Evolutionary conservation across 92 coral and sea anemone species (phyloP).

Genomic region (Zoanthus gigantus): DNA sequence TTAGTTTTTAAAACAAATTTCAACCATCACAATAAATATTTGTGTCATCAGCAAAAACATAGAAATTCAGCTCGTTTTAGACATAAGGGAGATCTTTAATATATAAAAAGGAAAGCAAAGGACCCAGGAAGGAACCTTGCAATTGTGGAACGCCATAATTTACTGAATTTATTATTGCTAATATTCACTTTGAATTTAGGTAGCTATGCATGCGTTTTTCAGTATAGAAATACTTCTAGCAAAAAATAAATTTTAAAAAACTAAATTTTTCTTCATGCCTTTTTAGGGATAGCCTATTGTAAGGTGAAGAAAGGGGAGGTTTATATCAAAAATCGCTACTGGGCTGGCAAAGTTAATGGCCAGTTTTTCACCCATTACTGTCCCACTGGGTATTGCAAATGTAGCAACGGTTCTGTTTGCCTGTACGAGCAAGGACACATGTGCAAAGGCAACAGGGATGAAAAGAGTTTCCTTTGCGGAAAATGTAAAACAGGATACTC

Average conservation of each 20-base stretch:
- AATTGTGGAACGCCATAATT: no score
- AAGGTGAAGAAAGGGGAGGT: constrained; percentile 54
- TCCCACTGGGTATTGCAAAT: constrained; percentile 76
- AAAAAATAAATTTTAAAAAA: background rate
- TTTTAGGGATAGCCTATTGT: constrained; percentile 76
- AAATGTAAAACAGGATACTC: constrained; percentile 63
- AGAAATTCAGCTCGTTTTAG: no score
- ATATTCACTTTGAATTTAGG: no score
- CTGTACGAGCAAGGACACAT: constrained; percentile 48
- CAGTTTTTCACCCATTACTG: constrained; percentile 74
- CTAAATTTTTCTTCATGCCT: background rate
- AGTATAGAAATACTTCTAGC: background rate
- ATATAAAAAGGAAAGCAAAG: no score
- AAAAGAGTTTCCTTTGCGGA: constrained; percentile 79
- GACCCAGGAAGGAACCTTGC: no score
- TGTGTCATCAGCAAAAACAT: no score
- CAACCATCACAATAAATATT: no score
- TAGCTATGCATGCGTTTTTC: no score
- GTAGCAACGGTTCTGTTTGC: constrained; percentile 39
- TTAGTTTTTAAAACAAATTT: no score
- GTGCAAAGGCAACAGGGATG: constrained; percentile 75
- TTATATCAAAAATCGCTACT: constrained; percentile 74
- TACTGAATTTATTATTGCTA: no score
- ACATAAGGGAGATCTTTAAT: no score
- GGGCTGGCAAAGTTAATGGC: constrained; percentile 80